A percentile compares a stretch with the other conserved stretches of the same genome.
Evolutionary conservation across 2,113 vertebrate species (phyloP).

Genomic region (Dicaeum eximium): DNA sequence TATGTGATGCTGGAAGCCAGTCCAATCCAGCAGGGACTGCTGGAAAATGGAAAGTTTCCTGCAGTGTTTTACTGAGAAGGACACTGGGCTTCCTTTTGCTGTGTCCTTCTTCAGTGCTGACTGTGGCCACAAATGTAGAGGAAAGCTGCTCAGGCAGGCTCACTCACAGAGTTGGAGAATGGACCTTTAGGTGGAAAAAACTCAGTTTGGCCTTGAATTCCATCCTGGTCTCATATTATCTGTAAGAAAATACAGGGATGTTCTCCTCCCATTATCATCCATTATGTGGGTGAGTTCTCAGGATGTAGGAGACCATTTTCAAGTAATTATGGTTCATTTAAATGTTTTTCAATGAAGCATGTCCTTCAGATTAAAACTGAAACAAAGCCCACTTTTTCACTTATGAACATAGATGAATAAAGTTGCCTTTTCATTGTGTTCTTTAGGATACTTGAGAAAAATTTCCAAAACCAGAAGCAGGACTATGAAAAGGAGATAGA

Average conservation of each 20-base stretch:
- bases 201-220: not conserved
- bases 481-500: slow-evolving; percentile 82
- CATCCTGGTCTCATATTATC: not conserved
- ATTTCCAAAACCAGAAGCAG: slow-evolving; percentile 79
- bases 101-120: not conserved
- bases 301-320: not conserved
- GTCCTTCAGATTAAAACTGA: not conserved
- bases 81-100: not conserved
- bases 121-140: not conserved
- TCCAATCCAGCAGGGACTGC: not conserved
- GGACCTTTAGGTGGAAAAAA: not conserved
- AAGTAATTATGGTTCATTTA: not conserved
- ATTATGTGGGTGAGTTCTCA: not conserved
- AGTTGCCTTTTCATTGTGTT: not conserved
- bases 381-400: not conserved
- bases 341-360: not conserved
- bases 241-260: not conserved
- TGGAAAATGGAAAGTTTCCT: not conserved
- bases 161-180: not conserved
- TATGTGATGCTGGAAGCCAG: not conserved
- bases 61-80: not conserved
- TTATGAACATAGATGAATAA: fast-evolving
- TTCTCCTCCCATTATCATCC: not conserved
- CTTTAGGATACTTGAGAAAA: slow-evolving; percentile 87
- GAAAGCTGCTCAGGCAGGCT: not conserved